phyloP scores from a whole-genome alignment of 2,113 vertebrate species.

The Serilophus lunatus region DNA sequence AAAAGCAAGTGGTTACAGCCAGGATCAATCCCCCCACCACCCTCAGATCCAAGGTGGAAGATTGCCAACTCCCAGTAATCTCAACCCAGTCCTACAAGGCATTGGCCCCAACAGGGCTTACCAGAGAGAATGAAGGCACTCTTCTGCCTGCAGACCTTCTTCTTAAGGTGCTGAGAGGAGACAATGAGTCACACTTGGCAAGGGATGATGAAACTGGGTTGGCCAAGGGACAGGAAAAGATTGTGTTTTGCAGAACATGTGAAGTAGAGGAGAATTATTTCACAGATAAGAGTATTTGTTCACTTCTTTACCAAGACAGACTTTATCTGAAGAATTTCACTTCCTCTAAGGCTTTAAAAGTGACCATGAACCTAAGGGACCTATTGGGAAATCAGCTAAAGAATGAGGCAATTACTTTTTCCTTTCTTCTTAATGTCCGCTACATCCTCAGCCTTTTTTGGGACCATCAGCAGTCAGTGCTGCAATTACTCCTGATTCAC shows the following conservation, averaged over 20 bases:
- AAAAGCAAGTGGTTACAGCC: neutral
- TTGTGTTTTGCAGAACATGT: neutral
- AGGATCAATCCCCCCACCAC: neutral
- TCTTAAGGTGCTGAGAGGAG: neutral
- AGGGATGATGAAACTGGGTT: neutral
- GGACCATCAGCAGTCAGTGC: neutral
- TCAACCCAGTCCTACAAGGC: neutral
- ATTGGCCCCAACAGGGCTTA: neutral
- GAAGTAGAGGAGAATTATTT: neutral
- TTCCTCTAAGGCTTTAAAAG: neutral
- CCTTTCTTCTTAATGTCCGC: neutral
- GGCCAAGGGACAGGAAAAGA: neutral
- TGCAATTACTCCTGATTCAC: neutral
- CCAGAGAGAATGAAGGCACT: neutral
- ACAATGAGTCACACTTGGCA: neutral
- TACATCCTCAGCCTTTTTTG: neutral
- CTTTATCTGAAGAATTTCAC: neutral
- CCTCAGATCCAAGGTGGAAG: neutral
- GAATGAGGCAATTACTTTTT: neutral
- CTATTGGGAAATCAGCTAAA: neutral
- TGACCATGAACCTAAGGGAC: neutral
- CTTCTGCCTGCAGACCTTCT: neutral
- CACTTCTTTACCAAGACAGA: neutral
- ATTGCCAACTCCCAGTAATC: neutral
- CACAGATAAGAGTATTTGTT: neutral